Evolutionary conservation across 2,797 vertebrate genomes (phyloP).

Genomic region (Sebastes variabilis): DNA sequence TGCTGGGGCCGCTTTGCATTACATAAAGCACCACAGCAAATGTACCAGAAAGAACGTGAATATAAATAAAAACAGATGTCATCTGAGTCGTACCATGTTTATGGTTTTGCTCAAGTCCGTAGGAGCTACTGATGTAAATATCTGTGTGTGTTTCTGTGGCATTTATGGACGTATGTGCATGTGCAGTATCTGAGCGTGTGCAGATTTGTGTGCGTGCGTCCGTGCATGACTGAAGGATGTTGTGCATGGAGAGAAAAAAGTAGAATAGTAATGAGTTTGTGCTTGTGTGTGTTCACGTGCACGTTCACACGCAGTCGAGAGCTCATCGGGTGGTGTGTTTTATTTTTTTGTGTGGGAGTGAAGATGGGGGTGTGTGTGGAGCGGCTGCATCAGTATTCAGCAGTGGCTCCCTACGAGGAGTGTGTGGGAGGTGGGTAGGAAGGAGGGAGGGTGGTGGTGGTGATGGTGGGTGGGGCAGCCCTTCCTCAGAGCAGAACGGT

Average conservation of each 20-base stretch:
- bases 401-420: slow-evolving; percentile 53
- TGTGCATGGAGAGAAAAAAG: slow-evolving; percentile 4
- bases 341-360: slow-evolving; percentile 30
- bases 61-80: slow-evolving; percentile 54
- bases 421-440: slow-evolving; percentile 66
- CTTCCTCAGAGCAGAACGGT: slow-evolving; percentile 69
- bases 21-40: slow-evolving; percentile 6
- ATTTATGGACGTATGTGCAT: slow-evolving; percentile 9
- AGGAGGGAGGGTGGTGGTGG: slow-evolving; percentile 23
- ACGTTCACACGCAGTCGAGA: slow-evolving; percentile 1
- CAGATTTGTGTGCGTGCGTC: background rate
- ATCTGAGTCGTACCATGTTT: slow-evolving; percentile 19
- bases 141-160: background rate
- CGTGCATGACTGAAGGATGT: slow-evolving; percentile 7
- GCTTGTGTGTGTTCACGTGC: slow-evolving; percentile 29
- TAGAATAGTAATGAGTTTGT: slow-evolving; percentile 37
- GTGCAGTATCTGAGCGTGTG: background rate
- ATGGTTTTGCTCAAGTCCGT: slow-evolving; percentile 20
- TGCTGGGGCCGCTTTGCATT: background rate
- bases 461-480: slow-evolving; percentile 44
- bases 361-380: slow-evolving; percentile 16
- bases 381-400: slow-evolving; percentile 79
- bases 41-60: slow-evolving; percentile 27
- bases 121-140: background rate
- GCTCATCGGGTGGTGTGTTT: background rate